Base-by-base conservation (phyloP, 2,797 vertebrate genomes). In the Rhynchotus rufescens region DNA sequence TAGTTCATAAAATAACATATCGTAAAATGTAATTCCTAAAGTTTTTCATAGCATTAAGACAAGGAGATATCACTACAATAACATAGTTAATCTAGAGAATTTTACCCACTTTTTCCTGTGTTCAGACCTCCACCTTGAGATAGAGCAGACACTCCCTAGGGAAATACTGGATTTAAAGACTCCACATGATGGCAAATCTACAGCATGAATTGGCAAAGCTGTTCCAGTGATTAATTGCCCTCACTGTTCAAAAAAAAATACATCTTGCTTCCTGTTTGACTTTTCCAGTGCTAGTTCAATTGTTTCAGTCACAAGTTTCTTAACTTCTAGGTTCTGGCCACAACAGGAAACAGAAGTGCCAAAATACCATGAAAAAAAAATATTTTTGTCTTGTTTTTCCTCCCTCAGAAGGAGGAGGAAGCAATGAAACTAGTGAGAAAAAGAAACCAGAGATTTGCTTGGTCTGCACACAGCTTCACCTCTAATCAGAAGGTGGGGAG, bases 281-380 rank as follows among this genome's bases (percentile, higher is more conserved):
- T 89, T 94, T 94, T 95, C 65, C 74, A 93, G 52, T 65, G 15
- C 57, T 76, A 38, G 52, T 93, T 91, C 80, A 88, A 89, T 94
- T 95, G 83, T 94, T 95, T 89, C 14, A 71, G 87, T 80, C 60
- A 88, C 38, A 86, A 91, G 40, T 91, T 95, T 94, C 87, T 94
- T 88, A 88, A 76, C 72, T 86, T 95, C 89, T 89, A 89, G n/a
- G 22, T 83, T 94, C 56, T 91, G 56, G 80, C 89, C 92, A 82
- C 87, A 95, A 91, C 89, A 95, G 91, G 93, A 96, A 95, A 92
- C 85, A 95, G 89, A 93, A 96, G 67, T 93, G 85, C 74, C 87
- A 92, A 95, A 95, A 93, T 91, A 88, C 74, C 67, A 84, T 76
- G 80, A 80, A 95, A 93, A 47, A 47, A 47, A 90, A 81, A 60